Conservation (phyloP, 1,140 invertebrate species). For the Vanessa atalanta region DNA sequence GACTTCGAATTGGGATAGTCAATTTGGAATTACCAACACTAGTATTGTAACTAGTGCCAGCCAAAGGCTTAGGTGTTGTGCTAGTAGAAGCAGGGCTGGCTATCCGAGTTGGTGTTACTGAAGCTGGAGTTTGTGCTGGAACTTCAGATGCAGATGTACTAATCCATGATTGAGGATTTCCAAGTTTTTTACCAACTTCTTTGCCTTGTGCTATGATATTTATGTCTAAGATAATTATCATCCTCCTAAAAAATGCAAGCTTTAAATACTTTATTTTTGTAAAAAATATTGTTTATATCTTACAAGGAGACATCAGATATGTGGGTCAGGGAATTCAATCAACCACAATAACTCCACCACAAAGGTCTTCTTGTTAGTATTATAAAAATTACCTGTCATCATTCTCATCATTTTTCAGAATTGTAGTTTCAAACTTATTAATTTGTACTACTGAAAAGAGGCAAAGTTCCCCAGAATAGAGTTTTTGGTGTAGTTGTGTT, state of each 20-base stretch:
- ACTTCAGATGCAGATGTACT: slow-evolving; percentile 62
- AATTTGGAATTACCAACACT: slow-evolving; percentile 71
- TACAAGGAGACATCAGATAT: too few relatives aligned
- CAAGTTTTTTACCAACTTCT: slow-evolving; percentile 88
- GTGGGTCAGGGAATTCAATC: too few relatives aligned
- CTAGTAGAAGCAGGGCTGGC: slow-evolving; percentile 35
- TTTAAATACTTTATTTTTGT: too few relatives aligned
- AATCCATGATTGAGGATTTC: slow-evolving; percentile 85
- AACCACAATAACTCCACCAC: too few relatives aligned
- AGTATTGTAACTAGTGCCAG: slow-evolving; percentile 45
- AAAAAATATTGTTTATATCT: too few relatives aligned
- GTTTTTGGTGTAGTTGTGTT: slow-evolving; percentile 89
- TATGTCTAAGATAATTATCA: slow-evolving; percentile 91
- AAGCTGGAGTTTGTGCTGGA: slow-evolving; percentile 43
- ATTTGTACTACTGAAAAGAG: slow-evolving; percentile 90
- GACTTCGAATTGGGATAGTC: slow-evolving; percentile 87
- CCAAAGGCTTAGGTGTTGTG: slow-evolving; percentile 41
- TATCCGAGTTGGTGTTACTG: slow-evolving; percentile 40
- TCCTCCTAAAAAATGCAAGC: slow-evolving; percentile 80
- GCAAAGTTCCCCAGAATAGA: slow-evolving; percentile 86
- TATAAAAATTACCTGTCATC: slow-evolving; percentile 77
- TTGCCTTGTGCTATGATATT: slow-evolving; percentile 86
- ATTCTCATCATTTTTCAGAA: slow-evolving; percentile 84
- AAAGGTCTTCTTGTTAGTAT: not conserved
- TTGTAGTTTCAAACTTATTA: slow-evolving; percentile 90